Evolutionary conservation across 2,888 invertebrate genomes (phyloP).

Genomic region (Andrena bicolor): DNA sequence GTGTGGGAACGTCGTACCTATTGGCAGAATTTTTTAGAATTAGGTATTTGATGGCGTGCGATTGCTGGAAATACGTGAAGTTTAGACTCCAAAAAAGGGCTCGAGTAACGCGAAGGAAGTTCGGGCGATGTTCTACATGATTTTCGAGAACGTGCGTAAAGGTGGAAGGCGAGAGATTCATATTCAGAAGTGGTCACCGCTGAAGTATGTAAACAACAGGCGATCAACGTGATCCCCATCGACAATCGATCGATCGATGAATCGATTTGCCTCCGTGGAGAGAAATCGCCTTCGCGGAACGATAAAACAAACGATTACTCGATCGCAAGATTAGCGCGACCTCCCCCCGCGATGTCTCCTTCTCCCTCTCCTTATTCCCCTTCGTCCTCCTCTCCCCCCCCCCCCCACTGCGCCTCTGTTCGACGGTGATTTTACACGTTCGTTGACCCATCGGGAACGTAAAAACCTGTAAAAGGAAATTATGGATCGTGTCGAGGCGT

Average conservation of each 20-base stretch:
- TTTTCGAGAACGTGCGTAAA: constrained; percentile 60
- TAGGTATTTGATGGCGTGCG: neutral
- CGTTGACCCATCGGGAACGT: constrained; percentile 42
- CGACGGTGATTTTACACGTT: constrained; percentile 51
- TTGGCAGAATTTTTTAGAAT: neutral
- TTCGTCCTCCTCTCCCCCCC: constrained; percentile 13
- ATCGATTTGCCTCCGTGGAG: constrained; percentile 56
- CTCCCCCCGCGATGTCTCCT: constrained; percentile 48
- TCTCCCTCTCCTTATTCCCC: constrained; percentile 7
- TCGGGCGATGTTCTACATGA: constrained; percentile 31
- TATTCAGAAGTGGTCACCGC: constrained; percentile 77
- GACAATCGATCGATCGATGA: constrained; percentile 72
- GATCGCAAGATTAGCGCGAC: constrained; percentile 66
- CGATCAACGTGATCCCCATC: constrained; percentile 81
- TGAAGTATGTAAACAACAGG: constrained; percentile 81
- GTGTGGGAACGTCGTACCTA: neutral
- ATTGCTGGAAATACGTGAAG: neutral
- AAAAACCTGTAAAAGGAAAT: constrained; percentile 32
- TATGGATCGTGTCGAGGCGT: constrained; percentile 5
- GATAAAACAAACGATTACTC: constrained; percentile 69
- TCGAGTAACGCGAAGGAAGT: constrained; percentile 24
- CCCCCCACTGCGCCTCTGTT: constrained; percentile 44
- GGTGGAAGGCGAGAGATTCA: constrained; percentile 71
- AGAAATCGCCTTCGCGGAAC: constrained; percentile 77
- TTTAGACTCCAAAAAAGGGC: neutral